Evolutionary conservation across 2,113 vertebrate genomes (phyloP).

Genomic region (Panurus biarmicus): DNA sequence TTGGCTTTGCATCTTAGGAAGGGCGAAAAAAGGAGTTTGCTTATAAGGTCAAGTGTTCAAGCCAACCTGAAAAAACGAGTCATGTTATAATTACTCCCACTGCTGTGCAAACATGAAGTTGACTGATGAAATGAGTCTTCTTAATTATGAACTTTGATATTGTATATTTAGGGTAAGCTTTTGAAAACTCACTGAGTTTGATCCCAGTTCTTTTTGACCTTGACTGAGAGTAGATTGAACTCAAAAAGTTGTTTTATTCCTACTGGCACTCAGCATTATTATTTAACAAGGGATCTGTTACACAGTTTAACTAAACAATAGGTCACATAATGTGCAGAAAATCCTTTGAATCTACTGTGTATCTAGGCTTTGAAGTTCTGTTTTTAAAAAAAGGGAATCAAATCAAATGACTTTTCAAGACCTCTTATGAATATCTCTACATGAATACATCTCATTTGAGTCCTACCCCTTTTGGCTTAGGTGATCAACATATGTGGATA

Average conservation of each 20-base stretch:
- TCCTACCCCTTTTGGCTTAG: not conserved
- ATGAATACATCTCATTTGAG: not conserved
- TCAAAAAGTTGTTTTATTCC: not conserved
- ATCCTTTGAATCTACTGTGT: not conserved
- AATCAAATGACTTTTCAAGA: not conserved
- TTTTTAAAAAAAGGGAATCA: not conserved
- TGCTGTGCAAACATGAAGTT: slow-evolving; percentile 17
- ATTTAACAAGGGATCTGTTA: not conserved
- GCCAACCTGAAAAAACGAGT: slow-evolving; percentile 48
- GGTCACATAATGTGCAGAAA: not conserved
- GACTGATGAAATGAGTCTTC: not conserved
- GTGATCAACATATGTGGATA: rapidly evolving
- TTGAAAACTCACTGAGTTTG: not conserved
- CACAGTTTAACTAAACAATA: not conserved
- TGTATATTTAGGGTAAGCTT: not conserved
- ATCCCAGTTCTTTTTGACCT: not conserved
- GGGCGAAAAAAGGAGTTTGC: not conserved
- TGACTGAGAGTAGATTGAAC: not conserved
- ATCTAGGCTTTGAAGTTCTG: not conserved
- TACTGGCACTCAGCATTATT: not conserved
- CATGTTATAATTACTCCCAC: slow-evolving; percentile 22
- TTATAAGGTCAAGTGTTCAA: slow-evolving; percentile 38
- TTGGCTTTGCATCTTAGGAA: not conserved
- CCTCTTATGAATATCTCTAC: not conserved
- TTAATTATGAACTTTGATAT: not conserved